phyloP scores from a whole-genome alignment of 2,797 vertebrate genomes.

The Meda fulgida region DNA sequence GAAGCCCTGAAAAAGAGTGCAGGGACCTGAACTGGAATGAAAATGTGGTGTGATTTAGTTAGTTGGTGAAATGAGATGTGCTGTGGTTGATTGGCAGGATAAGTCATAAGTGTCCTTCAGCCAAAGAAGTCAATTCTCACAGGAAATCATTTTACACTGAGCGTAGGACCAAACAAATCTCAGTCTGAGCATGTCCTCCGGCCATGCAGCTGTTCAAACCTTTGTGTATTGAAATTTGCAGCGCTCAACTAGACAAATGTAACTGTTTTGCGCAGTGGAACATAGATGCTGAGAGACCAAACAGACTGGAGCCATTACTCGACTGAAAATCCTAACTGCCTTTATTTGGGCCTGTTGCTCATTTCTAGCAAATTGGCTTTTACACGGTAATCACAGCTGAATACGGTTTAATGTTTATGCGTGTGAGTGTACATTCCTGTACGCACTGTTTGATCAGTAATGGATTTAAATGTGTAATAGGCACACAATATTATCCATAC shows the following conservation, averaged over 20 bases:
- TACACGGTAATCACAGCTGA: neutral
- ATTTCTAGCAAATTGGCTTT: neutral
- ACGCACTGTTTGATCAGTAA: conserved; percentile 13
- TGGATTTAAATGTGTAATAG: conserved; percentile 16
- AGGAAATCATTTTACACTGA: conserved; percentile 57
- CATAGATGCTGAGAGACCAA: conserved; percentile 8
- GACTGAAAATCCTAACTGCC: neutral
- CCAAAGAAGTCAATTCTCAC: conserved; percentile 50
- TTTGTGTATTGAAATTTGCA: conserved; percentile 52
- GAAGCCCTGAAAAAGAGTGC: neutral
- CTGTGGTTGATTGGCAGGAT: conserved; percentile 50
- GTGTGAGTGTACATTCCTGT: conserved; percentile 25
- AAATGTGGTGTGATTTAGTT: conserved; percentile 46
- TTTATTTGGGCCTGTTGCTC: conserved; percentile 21
- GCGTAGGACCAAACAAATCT: conserved; percentile 37
- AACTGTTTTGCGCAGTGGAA: conserved; percentile 50
- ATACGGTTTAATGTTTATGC: conserved; percentile 13
- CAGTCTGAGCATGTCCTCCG: conserved; percentile 52
- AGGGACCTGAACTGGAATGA: neutral
- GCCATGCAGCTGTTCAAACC: conserved; percentile 62
- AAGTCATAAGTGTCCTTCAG: conserved; percentile 50
- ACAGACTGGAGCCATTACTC: conserved; percentile 23
- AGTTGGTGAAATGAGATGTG: conserved; percentile 40
- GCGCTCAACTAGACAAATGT: conserved; percentile 53
- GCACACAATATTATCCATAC: neutral